These are phyloP conservation scores for Penelope pileata DNA, from an alignment of 2,113 vertebrate genomes.

Conservation along the genomic window DNA sequence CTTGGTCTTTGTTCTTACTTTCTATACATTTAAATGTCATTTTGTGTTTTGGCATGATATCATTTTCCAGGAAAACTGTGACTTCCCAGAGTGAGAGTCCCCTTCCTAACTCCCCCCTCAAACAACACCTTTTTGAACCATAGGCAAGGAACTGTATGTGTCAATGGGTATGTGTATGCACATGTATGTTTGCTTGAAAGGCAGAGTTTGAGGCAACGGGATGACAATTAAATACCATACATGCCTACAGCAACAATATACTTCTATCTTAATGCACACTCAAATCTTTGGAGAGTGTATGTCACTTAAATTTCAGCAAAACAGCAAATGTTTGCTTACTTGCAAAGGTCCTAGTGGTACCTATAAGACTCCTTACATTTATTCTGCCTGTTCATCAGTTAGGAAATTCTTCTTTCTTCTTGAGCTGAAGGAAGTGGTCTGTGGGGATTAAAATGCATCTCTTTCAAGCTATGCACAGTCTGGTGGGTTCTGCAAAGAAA, in stretches of 20 bases:
- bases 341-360: neutral
- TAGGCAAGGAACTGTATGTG: neutral
- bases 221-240: neutral
- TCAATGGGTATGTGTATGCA: neutral
- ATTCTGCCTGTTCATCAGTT: conserved; percentile 9
- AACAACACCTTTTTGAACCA: neutral
- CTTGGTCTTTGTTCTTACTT: neutral
- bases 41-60: neutral
- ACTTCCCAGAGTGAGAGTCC: neutral
- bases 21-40: neutral
- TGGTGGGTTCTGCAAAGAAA: conserved; percentile 22
- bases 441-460: conserved; percentile 59
- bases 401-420: conserved; percentile 49
- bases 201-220: neutral
- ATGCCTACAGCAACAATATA: neutral
- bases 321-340: conserved; percentile 1
- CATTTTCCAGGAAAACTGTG: neutral
- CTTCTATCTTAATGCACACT: neutral
- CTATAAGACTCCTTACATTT: neutral
- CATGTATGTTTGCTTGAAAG: neutral
- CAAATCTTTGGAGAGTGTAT: conserved; percentile 10
- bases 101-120: neutral
- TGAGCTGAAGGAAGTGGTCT: conserved; percentile 51
- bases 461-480: conserved; percentile 36
- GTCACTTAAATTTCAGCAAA: neutral